phyloP scores from a whole-genome alignment of 2,113 vertebrate species.

The Damaliscus lunatus region DNA sequence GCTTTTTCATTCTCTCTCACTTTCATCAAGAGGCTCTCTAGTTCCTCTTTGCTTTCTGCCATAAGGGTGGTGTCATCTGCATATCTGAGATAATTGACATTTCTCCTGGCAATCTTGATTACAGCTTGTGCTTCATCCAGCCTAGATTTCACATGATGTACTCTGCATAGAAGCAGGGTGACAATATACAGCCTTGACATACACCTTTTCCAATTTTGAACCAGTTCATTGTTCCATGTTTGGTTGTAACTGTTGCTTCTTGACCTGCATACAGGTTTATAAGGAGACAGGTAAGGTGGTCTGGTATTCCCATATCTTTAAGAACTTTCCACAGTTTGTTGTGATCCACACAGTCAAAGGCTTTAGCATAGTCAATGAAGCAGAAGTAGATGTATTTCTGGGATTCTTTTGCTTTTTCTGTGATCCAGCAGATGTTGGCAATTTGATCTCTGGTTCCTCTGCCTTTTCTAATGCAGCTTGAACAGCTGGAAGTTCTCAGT shows the following conservation, averaged over 20 bases:
- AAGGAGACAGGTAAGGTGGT: background rate
- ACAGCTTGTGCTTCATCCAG: background rate
- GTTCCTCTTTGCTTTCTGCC: background rate
- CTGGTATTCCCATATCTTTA: background rate
- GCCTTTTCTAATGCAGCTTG: background rate
- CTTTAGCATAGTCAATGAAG: background rate
- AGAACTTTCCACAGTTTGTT: background rate
- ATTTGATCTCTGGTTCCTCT: background rate
- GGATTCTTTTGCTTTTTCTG: background rate
- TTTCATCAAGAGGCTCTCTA: background rate
- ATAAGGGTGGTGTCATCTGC: background rate
- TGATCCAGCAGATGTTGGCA: background rate
- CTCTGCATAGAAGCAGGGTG: background rate
- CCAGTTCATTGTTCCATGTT: background rate
- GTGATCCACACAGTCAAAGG: background rate
- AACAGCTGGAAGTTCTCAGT: background rate
- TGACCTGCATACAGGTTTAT: background rate
- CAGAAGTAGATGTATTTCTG: background rate
- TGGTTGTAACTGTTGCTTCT: background rate
- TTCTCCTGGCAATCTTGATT: background rate
- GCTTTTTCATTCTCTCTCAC: background rate
- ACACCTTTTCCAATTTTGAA: background rate
- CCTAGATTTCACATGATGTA: background rate
- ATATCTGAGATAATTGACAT: background rate
- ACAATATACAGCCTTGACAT: background rate